Base-by-base conservation (phyloP, 2,113 vertebrate genomes). In the Nyctereutes procyonoides region DNA sequence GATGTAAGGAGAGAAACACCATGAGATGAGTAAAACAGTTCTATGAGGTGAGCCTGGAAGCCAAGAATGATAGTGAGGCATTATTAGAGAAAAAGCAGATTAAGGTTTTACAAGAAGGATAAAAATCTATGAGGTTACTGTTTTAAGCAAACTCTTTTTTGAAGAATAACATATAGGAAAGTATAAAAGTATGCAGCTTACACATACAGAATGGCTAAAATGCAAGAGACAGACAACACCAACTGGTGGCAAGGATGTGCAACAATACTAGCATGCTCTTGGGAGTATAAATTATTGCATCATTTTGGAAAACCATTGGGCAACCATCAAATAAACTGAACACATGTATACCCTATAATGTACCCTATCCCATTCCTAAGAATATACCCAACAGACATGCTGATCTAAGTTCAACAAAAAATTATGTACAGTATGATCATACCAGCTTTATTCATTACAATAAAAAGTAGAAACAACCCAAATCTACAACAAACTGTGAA, bases 341-440 rank as follows among this genome's bases (percentile, higher is more conserved):
- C 56, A 62, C 28, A 51, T 22, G 62, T 35, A 22, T 16, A 48
- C 60, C 56, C 32, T 60, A 60, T 22, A 79, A 69, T 24, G 9
- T 22, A 81, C 56, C 22, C 17, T 32, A 63, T 53, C 38, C 16
- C 24, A 22, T 51, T 71, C 74, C 24, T 51, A 56, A 17, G 43
- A 87, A 90, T 63, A 67, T 24, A 38, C 28, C 65, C 81, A 38
- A 17, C 48, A 83, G 53, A 90, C 19, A 77, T 9, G n/a, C 28
- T 71, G 51, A 87, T 15, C 58, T 89, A 81, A 74, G 84, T 84
- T 93, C 73, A 76, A 58, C 56, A 63, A 86, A 79, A 90, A 69
- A 73, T 38, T 51, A 69, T 1, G 24, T 26, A 19, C 8, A 1
- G 32, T 28, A 62, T 35, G 51, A 19, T 89, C 85, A 90, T 3